A percentile compares a stretch with the other conserved stretches of the same genome.
Conservation (phyloP, 2,888 invertebrate genomes). For the Yponomeuta plumbellus region DNA sequence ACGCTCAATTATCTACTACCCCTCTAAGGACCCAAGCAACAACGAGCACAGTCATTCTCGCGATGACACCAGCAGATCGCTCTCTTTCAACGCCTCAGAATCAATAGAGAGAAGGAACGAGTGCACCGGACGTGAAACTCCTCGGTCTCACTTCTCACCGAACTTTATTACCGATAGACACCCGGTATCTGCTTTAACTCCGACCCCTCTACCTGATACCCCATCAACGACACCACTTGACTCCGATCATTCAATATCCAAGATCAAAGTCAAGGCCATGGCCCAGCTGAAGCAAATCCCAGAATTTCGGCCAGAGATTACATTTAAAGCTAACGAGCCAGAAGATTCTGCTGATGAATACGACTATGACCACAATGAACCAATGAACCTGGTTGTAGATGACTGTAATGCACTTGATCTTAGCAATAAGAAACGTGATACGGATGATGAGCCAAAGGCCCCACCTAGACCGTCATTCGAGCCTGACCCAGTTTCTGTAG, state of each 20-base stretch:
- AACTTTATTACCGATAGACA: conserved; percentile 66
- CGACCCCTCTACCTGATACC: conserved; percentile 54
- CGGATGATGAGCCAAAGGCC: conserved; percentile 50
- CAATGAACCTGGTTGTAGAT: conserved; percentile 43
- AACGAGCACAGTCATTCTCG: conserved; percentile 79
- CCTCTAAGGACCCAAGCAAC: conserved; percentile 89
- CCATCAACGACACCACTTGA: conserved; percentile 53
- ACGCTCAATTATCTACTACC: conserved; percentile 90
- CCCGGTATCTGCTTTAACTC: conserved; percentile 52
- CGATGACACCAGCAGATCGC: conserved; percentile 75
- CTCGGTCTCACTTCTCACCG: conserved; percentile 62
- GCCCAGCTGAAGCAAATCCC: conserved; percentile 78
- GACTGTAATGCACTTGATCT: conserved; percentile 85
- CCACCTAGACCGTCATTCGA: conserved; percentile 68
- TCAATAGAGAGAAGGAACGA: conserved; percentile 58
- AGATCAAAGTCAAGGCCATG: conserved; percentile 79
- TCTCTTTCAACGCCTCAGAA: conserved; percentile 74
- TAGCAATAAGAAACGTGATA: conserved; percentile 82
- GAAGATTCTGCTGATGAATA: conserved; percentile 45
- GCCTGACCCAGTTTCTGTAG: conserved; percentile 50
- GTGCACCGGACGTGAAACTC: conserved; percentile 57
- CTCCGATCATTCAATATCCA: conserved; percentile 53
- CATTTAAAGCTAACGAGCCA: conserved; percentile 50
- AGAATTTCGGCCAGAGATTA: conserved; percentile 60
- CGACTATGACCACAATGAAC: conserved; percentile 49